Percentiles rank a stretch among this genome's conserved stretches.
Evolutionary conservation across 2,888 invertebrate genomes (phyloP).

Genomic region (Schizaphis graminum): DNA sequence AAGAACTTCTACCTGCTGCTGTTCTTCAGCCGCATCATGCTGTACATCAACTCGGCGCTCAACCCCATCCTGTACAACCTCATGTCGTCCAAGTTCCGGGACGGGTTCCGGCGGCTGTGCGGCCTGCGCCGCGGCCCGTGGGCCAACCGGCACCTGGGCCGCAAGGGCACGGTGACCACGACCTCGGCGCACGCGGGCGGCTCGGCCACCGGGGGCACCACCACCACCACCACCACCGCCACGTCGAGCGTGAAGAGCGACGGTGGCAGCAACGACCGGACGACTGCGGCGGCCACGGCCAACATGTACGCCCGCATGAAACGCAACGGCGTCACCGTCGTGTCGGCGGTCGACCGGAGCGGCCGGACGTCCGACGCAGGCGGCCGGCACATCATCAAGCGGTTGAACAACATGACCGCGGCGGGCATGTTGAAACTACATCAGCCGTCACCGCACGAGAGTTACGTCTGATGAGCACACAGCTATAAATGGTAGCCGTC

Average conservation of each 20-base stretch:
- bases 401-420: constrained; percentile 66
- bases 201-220: constrained; percentile 70
- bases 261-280: not conserved
- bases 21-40: constrained; percentile 87
- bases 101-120: constrained; percentile 86
- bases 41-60: constrained; percentile 90
- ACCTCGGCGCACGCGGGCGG: constrained; percentile 74
- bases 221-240: constrained; percentile 67
- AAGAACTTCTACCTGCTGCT: constrained; percentile 86
- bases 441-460: constrained; percentile 37
- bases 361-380: constrained; percentile 40
- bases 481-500: not conserved
- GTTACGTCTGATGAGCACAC: constrained; percentile 35
- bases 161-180: constrained; percentile 79
- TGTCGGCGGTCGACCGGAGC: constrained; percentile 54
- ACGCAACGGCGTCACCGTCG: constrained; percentile 67
- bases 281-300: constrained; percentile 59
- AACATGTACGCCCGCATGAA: constrained; percentile 67
- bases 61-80: constrained; percentile 92
- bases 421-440: not conserved
- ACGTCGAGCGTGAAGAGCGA: constrained; percentile 51
- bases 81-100: constrained; percentile 91
- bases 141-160: constrained; percentile 74
- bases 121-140: constrained; percentile 72
- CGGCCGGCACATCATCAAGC: constrained; percentile 67